Evolutionary conservation across 2,888 invertebrate genomes (phyloP).

Genomic region (Trypoxylon attenuatum): DNA sequence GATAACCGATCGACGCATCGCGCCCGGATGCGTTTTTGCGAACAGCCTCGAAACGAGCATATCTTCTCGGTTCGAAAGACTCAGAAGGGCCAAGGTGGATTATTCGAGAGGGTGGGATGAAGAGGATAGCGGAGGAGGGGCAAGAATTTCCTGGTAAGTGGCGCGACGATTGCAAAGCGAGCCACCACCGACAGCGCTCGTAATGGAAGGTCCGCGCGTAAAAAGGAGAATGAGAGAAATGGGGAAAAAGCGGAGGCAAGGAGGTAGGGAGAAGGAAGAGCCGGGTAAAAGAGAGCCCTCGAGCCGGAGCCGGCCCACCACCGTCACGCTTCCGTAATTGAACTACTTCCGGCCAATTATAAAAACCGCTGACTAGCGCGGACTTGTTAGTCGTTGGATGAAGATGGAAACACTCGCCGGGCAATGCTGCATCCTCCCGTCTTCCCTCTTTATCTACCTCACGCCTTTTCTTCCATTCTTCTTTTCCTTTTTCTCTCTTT

Average conservation of each 20-base stretch:
- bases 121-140: not conserved
- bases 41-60: too few species aligned
- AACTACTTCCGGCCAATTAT: constrained; percentile 66
- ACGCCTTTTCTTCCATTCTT: too few species aligned
- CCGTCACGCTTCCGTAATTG: constrained; percentile 58
- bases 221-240: constrained; percentile 24
- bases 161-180: constrained; percentile 16
- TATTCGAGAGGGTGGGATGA: not conserved
- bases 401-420: constrained; percentile 47
- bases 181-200: not conserved
- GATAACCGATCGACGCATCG: too few species aligned
- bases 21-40: too few species aligned
- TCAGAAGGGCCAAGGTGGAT: too few species aligned
- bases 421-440: constrained; percentile 8
- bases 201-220: constrained; percentile 12
- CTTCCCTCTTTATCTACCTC: constrained; percentile 14
- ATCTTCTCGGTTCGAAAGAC: too few species aligned
- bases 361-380: constrained; percentile 64
- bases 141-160: not conserved
- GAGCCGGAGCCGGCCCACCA: constrained; percentile 31
- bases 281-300: constrained; percentile 31
- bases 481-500: not conserved
- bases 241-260: not conserved
- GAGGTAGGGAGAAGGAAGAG: not conserved
- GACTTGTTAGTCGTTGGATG: constrained; percentile 53